Evolutionary conservation across 2,888 invertebrate genomes (phyloP).

Genomic region (Lasioglossum oenotherae): DNA sequence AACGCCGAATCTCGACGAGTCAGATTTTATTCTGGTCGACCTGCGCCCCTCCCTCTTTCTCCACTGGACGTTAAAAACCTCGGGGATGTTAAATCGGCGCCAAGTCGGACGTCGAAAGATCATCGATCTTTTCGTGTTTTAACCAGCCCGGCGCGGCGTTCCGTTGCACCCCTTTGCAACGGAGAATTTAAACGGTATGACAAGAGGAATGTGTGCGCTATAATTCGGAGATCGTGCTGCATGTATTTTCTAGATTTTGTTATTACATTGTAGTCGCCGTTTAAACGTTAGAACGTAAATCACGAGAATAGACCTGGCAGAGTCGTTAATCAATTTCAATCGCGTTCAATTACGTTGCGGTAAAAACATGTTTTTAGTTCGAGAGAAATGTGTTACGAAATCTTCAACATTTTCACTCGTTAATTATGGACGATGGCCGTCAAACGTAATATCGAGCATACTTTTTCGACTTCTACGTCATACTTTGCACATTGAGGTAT

Average conservation of each 20-base stretch:
- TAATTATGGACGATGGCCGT: background rate
- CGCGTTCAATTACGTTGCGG: background rate
- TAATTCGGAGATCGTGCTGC: background rate
- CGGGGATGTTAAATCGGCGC: slow-evolving; percentile 45
- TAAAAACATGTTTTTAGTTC: background rate
- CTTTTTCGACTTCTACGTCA: no score
- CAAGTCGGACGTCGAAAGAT: slow-evolving; percentile 29
- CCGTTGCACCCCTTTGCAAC: background rate
- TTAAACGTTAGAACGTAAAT: no score
- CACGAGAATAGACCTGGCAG: no score
- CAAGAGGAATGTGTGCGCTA: background rate
- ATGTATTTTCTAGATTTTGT: background rate
- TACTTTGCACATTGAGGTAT: no score
- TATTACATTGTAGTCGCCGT: no score
- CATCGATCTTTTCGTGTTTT: slow-evolving; percentile 4
- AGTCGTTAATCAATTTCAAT: background rate
- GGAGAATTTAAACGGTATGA: background rate
- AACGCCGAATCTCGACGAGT: slow-evolving; percentile 62
- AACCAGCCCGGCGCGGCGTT: background rate
- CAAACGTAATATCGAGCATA: no score
- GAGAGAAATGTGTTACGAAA: background rate
- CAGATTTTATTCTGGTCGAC: slow-evolving; percentile 44
- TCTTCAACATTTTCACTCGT: background rate
- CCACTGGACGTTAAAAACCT: slow-evolving; percentile 44
- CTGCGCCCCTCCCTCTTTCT: slow-evolving; percentile 4